These are phyloP conservation scores for Pteropus rufus DNA, from an alignment of 2,797 vertebrate genomes.

Conservation along the genomic window DNA sequence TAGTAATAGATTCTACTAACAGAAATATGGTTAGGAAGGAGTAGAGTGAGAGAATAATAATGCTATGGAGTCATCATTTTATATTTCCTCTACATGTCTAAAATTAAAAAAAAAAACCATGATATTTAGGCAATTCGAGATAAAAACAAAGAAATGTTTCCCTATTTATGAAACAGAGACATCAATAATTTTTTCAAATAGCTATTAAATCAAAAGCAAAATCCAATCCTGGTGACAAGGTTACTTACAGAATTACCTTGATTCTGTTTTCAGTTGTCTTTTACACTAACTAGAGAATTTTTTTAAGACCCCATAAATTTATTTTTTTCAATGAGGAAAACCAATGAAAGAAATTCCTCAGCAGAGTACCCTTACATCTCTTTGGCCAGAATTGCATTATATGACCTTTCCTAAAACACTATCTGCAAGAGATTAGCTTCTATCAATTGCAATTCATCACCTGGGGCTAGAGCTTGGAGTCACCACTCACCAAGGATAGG, in stretches of 20 bases:
- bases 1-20: not conserved
- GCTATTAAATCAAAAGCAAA: not conserved
- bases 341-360: not conserved
- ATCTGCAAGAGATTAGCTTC: not conserved
- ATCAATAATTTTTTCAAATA: not conserved
- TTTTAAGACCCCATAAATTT: not conserved
- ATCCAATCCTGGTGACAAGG: not conserved
- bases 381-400: not conserved
- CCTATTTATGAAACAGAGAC: not conserved
- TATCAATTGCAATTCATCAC: not conserved
- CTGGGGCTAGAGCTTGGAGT: not conserved
- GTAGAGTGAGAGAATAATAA: not conserved
- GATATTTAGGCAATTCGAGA: not conserved
- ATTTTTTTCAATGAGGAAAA: not conserved
- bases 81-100: not conserved
- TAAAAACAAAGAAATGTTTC: not conserved
- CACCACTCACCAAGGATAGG: not conserved
- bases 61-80: not conserved
- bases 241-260: not conserved
- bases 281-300: not conserved
- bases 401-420: not conserved
- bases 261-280: not conserved
- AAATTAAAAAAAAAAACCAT: not conserved
- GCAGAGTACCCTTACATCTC: not conserved
- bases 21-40: not conserved